phyloP scores from a whole-genome alignment of 2,113 vertebrate species.

The Elanus axillaris region DNA sequence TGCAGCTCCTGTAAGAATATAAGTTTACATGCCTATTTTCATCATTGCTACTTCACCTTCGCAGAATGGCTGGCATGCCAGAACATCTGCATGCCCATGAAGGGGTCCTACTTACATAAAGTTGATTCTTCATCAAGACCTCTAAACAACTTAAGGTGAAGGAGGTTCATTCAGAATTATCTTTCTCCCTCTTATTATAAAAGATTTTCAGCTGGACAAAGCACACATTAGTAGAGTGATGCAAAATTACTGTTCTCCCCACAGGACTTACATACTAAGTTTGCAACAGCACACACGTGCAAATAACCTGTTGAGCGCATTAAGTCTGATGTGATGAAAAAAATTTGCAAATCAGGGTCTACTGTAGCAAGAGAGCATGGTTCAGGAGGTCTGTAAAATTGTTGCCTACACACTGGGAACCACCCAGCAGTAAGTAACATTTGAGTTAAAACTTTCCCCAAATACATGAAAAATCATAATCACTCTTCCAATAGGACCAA shows the following conservation, averaged over 20 bases:
- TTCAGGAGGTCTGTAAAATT: not conserved
- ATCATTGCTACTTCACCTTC: not conserved
- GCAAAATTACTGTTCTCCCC: not conserved
- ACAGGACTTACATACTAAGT: not conserved
- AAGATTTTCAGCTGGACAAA: not conserved
- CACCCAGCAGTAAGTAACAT: not conserved
- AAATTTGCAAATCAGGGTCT: not conserved
- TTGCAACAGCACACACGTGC: not conserved
- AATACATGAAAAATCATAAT: not conserved
- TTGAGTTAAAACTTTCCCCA: not conserved
- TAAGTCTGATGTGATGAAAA: not conserved
- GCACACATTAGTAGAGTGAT: accelerated
- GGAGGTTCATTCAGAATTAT: not conserved
- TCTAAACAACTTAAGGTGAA: not conserved
- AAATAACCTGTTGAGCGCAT: not conserved
- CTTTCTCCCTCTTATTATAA: not conserved
- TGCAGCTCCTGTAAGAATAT: not conserved
- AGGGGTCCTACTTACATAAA: not conserved
- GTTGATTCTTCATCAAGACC: not conserved
- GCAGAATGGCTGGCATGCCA: not conserved
- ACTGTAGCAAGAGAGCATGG: not conserved
- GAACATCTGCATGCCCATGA: not conserved
- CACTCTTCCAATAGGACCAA: not conserved
- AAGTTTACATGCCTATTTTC: not conserved
- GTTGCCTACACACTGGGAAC: not conserved